A percentile compares a stretch with the other conserved stretches of the same genome.
Evolutionary conservation across 2,797 vertebrate genomes (phyloP).

Genomic region (Remorina albescens): DNA sequence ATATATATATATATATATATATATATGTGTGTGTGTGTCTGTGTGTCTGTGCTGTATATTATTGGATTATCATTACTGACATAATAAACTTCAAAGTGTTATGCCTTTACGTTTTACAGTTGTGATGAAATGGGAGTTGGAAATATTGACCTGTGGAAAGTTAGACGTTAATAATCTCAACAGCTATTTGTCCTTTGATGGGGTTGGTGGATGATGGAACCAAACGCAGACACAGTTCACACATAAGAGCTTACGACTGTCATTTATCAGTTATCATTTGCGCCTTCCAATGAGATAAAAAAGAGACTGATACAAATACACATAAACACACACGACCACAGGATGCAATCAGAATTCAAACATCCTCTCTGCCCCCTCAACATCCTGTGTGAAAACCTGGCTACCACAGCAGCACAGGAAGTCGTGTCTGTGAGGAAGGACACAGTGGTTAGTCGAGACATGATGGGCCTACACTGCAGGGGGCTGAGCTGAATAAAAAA

Average conservation of each 20-base stretch:
- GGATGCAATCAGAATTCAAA: slow-evolving; percentile 65
- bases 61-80: no score
- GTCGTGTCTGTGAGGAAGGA: slow-evolving; percentile 60
- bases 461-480: background rate
- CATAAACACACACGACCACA: slow-evolving; percentile 57
- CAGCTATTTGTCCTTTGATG: slow-evolving; percentile 20
- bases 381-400: slow-evolving; percentile 75
- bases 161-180: slow-evolving; percentile 28
- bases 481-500: slow-evolving; percentile 29
- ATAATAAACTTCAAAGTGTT: background rate
- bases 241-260: slow-evolving; percentile 28
- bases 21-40: no score
- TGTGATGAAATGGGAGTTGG: slow-evolving; percentile 33
- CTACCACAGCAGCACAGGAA: slow-evolving; percentile 68
- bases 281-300: slow-evolving; percentile 41
- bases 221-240: slow-evolving; percentile 26
- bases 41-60: no score
- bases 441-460: slow-evolving; percentile 22
- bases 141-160: slow-evolving; percentile 48
- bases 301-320: slow-evolving; percentile 18
- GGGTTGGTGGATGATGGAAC: background rate
- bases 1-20: no score
- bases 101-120: background rate
- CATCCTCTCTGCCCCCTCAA: slow-evolving; percentile 75
- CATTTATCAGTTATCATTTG: slow-evolving; percentile 17